These are phyloP conservation scores for Hedya salicella DNA, from an alignment of 2,888 invertebrate species.

Conservation along the genomic window DNA sequence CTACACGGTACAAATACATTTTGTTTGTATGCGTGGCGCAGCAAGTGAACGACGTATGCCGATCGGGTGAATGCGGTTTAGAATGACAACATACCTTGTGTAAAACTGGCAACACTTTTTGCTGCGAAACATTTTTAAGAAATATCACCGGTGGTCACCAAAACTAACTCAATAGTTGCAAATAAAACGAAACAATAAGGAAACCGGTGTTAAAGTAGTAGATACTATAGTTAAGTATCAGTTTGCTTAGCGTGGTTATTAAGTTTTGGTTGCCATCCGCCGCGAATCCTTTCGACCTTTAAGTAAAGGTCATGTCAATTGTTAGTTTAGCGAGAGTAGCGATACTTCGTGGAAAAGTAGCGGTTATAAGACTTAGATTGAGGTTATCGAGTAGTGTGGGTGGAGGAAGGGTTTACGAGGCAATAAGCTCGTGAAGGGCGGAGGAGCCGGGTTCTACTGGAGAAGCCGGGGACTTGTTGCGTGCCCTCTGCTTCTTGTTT, in stretches of 20 bases:
- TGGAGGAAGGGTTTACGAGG: slow-evolving; percentile 50
- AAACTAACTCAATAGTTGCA: too few relatives aligned
- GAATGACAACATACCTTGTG: slow-evolving; percentile 29
- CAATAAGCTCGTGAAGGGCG: slow-evolving; percentile 62
- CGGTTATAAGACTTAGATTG: not conserved
- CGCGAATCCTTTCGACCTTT: slow-evolving; percentile 16
- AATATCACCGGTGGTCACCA: too few relatives aligned
- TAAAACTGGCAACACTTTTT: too few relatives aligned
- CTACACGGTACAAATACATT: slow-evolving; percentile 64
- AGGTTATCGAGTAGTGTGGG: slow-evolving; percentile 15
- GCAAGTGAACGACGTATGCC: slow-evolving; percentile 55
- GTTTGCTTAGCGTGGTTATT: too few relatives aligned
- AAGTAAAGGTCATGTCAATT: slow-evolving; percentile 24
- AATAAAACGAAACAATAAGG: too few relatives aligned
- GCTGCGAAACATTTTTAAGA: not conserved
- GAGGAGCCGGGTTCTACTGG: slow-evolving; percentile 59
- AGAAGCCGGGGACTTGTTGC: slow-evolving; percentile 72
- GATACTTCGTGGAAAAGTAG: not conserved
- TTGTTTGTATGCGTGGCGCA: slow-evolving; percentile 61
- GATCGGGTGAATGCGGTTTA: slow-evolving; percentile 45
- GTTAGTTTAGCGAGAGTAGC: slow-evolving; percentile 18
- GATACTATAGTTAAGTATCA: too few relatives aligned
- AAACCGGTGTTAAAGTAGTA: too few relatives aligned
- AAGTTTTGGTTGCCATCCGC: too few relatives aligned
- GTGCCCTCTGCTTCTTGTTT: slow-evolving; percentile 60